Base-by-base conservation (phyloP, 2,797 vertebrate species). In the Tokudaia muenninki region DNA sequence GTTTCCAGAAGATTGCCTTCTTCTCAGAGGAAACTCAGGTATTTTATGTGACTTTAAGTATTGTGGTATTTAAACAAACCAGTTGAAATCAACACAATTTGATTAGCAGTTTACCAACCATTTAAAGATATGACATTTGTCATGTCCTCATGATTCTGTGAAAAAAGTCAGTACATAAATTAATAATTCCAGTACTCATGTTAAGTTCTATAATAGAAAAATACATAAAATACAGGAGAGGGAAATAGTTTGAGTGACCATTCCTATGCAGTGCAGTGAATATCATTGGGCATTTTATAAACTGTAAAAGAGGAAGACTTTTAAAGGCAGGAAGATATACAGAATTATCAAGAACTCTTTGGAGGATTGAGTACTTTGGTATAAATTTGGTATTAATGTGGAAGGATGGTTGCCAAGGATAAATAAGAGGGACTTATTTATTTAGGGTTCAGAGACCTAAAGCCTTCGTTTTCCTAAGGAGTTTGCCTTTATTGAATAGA, bases 191-290 rank as follows among this genome's bases (percentile, higher is more conserved):
- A 75, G 7, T 92, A 9, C 21, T 47, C 50, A 0, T 94, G 74
- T 14, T 84, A 77, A 81, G 31, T 89, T 93, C 13, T 87, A 22
- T 93, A 80, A 83, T 80, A 37, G n/a, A 95, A 96, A 26, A 91
- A 52, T 14, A 22, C 41, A 65, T 55, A 78, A 89, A 91, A 81
- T 88, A 77, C 1, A 50, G 8, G 31, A 19, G 59, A 94, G 13
- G n/a, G 37, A 93, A 79, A 61, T 83, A 21, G 17, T 72, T 74
- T 63, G 22, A 21, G 55, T 74, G 26, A n/a, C 26, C 6, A 55
- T 83, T 83, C 26, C 34, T 84, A 4, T 72, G 34, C 31, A 65
- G 55, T 78, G 47, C 67, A 90, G 19, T 94, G 44, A 81, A 88
- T 13, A 57, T 26, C 41, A 70, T 50, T 47, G 52, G 74, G 11